Evolutionary conservation across 2,113 vertebrate species (phyloP).

Genomic region (Carettochelys insculpta): DNA sequence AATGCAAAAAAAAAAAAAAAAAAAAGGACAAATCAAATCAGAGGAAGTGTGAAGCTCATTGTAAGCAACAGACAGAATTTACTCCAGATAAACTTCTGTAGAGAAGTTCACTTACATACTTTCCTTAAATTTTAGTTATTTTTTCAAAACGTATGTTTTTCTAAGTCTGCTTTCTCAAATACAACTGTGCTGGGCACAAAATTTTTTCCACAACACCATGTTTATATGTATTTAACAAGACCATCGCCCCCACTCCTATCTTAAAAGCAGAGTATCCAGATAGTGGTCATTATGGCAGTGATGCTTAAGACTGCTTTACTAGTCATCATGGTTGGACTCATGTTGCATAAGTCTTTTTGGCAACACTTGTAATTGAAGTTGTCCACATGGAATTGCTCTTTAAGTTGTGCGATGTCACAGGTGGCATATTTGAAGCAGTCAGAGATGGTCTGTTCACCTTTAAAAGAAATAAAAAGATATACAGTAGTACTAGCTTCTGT

Average conservation of each 20-base stretch:
- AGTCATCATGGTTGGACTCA: not conserved
- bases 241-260: not conserved
- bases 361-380: not conserved
- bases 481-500: not conserved
- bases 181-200: not conserved
- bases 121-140: not conserved
- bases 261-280: not conserved
- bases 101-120: not conserved
- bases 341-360: not conserved
- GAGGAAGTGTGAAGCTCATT: not conserved
- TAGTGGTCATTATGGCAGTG: not conserved
- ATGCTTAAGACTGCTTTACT: not conserved
- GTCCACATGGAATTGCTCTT: rapidly evolving
- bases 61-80: not conserved
- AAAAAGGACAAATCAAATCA: not conserved
- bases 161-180: not conserved
- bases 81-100: not conserved
- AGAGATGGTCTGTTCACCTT: not conserved
- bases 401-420: not conserved
- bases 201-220: not conserved
- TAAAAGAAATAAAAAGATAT: not conserved
- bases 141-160: not conserved
- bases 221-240: not conserved
- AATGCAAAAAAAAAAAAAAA: too few species aligned
- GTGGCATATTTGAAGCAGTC: not conserved